A percentile compares a stretch with the other conserved stretches of the same genome.
phyloP scores from a whole-genome alignment of 2,113 vertebrate species.

The Myiozetetes cayanensis region DNA sequence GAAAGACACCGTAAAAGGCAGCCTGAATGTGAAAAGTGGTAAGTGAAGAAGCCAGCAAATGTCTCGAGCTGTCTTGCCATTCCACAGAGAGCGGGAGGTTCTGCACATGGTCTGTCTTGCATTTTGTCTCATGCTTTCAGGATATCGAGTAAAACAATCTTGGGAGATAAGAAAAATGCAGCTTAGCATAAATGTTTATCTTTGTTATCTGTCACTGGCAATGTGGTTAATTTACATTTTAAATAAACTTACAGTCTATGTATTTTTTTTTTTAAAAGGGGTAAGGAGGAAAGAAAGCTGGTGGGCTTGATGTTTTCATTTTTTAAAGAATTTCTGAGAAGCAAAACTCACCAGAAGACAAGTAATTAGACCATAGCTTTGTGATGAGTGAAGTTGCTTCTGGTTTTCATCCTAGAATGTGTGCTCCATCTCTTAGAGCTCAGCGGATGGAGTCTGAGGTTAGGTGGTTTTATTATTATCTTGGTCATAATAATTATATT shows the following conservation, averaged over 20 bases:
- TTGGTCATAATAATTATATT: constrained; percentile 42
- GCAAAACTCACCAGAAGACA: constrained; percentile 42
- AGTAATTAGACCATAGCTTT: constrained; percentile 46
- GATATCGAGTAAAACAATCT: constrained; percentile 44
- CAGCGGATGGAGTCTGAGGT: constrained; percentile 52
- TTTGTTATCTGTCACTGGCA: constrained; percentile 72
- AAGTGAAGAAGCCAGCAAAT: constrained; percentile 74
- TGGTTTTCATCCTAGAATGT: constrained; percentile 58
- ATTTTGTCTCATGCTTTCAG: constrained; percentile 46
- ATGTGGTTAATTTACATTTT: constrained; percentile 70
- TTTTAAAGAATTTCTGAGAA: constrained; percentile 71
- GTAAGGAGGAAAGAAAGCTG: constrained; percentile 36
- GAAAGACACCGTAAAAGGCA: constrained; percentile 87
- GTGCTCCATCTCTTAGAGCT: constrained; percentile 42
- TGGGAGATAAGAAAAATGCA: constrained; percentile 70
- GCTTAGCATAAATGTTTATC: constrained; percentile 75
- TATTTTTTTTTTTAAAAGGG: constrained; percentile 51
- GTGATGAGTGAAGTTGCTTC: constrained; percentile 48
- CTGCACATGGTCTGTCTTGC: constrained; percentile 43
- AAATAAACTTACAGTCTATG: constrained; percentile 66
- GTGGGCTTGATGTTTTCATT: constrained; percentile 43
- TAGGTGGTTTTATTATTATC: constrained; percentile 50
- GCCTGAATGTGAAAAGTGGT: constrained; percentile 93
- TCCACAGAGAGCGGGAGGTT: background rate
- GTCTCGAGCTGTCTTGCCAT: constrained; percentile 28